A percentile compares a stretch with the other conserved stretches of the same genome.
Evolutionary conservation across 2,113 vertebrate species (phyloP).

Genomic region (Notothenia coriiceps): DNA sequence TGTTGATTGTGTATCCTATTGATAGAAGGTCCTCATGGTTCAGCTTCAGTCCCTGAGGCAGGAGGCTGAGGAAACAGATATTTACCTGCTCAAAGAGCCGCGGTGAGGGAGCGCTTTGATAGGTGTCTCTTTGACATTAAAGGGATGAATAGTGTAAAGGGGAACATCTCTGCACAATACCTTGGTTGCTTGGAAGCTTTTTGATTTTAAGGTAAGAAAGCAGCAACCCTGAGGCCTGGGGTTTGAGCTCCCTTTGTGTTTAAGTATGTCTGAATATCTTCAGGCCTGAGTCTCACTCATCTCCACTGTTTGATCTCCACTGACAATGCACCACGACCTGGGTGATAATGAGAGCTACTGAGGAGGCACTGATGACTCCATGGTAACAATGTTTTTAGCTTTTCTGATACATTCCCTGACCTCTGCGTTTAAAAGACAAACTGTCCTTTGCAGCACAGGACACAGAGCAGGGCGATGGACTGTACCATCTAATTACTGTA

Average conservation of each 20-base stretch:
- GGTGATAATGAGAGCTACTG: conserved; percentile 29
- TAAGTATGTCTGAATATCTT: conserved; percentile 36
- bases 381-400: neutral
- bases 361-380: conserved; percentile 5
- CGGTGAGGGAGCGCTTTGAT: conserved; percentile 36
- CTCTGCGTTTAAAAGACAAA: neutral
- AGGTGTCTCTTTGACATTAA: conserved; percentile 7
- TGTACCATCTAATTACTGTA: neutral
- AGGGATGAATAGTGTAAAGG: conserved; percentile 33
- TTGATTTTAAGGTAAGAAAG: conserved; percentile 34
- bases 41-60: conserved; percentile 21
- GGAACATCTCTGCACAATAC: conserved; percentile 31
- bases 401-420: neutral
- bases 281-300: conserved; percentile 21
- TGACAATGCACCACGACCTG: neutral
- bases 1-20: conserved; percentile 43
- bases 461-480: neutral
- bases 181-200: conserved; percentile 25
- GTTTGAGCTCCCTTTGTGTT: conserved; percentile 54
- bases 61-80: conserved; percentile 29
- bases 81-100: conserved; percentile 55
- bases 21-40: conserved; percentile 27
- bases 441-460: conserved; percentile 10
- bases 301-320: conserved; percentile 18
- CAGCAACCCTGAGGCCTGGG: conserved; percentile 15